Evolutionary conservation across 2,113 vertebrate genomes (phyloP), one percentile per base, ranked within the genome.

Genomic region (Spea bombifrons): DNA sequence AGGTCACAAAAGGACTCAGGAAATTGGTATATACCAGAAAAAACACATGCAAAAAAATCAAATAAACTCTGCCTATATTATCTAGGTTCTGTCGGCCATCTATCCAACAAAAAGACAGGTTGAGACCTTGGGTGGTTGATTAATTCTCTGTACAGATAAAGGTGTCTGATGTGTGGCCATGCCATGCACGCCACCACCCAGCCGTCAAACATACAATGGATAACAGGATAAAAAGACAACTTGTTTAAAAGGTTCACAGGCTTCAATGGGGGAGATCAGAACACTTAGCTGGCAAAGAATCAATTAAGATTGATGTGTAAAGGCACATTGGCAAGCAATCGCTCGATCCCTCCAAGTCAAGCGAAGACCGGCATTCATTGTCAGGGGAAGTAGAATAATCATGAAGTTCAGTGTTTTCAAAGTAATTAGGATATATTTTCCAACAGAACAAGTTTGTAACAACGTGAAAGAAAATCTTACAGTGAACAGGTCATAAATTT

Each of bases 211-310:
- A 67, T 44, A 80, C 77, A 80, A 80, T 80, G 63, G 77, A 80
- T 71, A 80, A 80, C 30, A 80, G 77, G 70, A 80, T 71, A 80
- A 80, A 30, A 80, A 67, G 77, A 80, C 77, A 73, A 80, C 70
- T 80, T 80, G 77, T 80, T 73, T 80, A 80, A 75, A 79, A 80
- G 71, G 63, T 80, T 66, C 64, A 55, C 50, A 67, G 43, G 66
- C 50, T 73, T 80, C 77, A 73, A 80, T 67, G 71, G 55, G 69
- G 50, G 53, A 80, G 77, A 80, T 80, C 63, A 80, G 73, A 59
- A 73, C 71, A 53, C 71, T 80, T 49, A 73, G 64, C 71, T 73
- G 77, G 77, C 77, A 80, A 72, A 66, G 63, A 73, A 73, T 80
- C 77, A 80, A 80, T 80, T 73, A 80, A 71, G 77, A 73, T 6